Conservation (phyloP, 2,797 vertebrate species). For the Tragelaphus eurycerus region DNA sequence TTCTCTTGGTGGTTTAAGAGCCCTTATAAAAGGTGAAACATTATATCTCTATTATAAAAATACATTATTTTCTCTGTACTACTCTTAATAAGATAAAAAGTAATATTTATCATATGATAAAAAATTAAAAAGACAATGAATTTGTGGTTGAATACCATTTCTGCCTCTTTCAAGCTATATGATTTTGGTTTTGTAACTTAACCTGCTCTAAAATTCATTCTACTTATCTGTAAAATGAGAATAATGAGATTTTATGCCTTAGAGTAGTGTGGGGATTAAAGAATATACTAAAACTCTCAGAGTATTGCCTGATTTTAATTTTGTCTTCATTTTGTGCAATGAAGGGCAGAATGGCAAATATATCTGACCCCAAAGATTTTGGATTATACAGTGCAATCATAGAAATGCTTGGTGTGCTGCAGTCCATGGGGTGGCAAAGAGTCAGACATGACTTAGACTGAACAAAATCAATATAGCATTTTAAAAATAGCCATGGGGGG, state of each 20-base stretch:
- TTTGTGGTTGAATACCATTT: neutral
- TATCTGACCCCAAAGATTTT: neutral
- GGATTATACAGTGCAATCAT: neutral
- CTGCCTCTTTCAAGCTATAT: neutral
- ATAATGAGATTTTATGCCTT: neutral
- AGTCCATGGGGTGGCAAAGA: neutral
- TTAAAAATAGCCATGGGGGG: neutral
- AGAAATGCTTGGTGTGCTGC: neutral
- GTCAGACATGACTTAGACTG: neutral
- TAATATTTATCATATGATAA: neutral
- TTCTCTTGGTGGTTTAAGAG: slow-evolving; percentile 25
- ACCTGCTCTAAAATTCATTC: neutral
- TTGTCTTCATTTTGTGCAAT: neutral
- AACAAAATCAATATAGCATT: neutral
- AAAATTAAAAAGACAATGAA: neutral
- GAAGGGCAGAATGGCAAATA: neutral
- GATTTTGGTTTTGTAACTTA: neutral
- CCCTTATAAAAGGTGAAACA: slow-evolving; percentile 21
- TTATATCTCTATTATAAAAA: neutral
- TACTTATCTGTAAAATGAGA: neutral
- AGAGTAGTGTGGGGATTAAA: neutral
- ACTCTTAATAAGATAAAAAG: neutral
- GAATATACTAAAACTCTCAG: neutral
- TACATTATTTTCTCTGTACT: neutral
- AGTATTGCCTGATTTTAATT: neutral